A percentile compares a stretch with the other conserved stretches of the same genome.
Evolutionary conservation across 2,888 invertebrate genomes (phyloP).

Genomic region (Drosophila formosana): DNA sequence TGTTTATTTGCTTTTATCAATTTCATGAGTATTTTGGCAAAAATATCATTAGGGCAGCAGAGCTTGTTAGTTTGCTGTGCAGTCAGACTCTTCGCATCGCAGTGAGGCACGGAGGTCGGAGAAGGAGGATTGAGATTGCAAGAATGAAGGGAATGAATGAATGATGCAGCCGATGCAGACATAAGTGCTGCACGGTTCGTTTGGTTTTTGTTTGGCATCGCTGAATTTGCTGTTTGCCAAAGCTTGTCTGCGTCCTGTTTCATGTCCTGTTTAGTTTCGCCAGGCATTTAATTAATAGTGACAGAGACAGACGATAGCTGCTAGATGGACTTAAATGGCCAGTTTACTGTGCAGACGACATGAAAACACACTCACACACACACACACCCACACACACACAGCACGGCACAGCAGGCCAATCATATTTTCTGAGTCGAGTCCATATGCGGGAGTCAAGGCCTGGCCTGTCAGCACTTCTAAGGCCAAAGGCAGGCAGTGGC

Average conservation of each 20-base stretch:
- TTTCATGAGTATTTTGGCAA: neutral
- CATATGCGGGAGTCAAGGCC: slow-evolving; percentile 22
- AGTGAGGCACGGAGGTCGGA: neutral
- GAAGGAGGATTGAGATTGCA: neutral
- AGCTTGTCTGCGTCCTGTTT: slow-evolving; percentile 8
- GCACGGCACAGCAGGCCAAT: slow-evolving; percentile 52
- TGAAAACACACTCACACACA: neutral
- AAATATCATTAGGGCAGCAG: neutral
- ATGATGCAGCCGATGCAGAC: slow-evolving; percentile 8
- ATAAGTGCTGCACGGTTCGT: slow-evolving; percentile 14
- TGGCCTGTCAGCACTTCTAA: slow-evolving; percentile 56
- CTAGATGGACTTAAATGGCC: slow-evolving; percentile 51
- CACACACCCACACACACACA: too few species aligned
- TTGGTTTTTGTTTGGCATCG: slow-evolving; percentile 11
- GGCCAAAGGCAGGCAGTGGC: neutral
- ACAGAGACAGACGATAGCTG: slow-evolving; percentile 49
- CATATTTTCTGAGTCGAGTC: slow-evolving; percentile 43
- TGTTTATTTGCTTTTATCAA: neutral
- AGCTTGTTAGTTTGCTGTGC: slow-evolving; percentile 1
- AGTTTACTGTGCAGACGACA: slow-evolving; percentile 32
- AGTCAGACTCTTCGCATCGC: neutral
- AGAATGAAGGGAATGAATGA: neutral
- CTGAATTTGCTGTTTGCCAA: neutral
- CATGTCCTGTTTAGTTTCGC: slow-evolving; percentile 33
- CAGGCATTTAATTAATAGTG: slow-evolving; percentile 65